Percentiles rank a stretch among this genome's conserved stretches.
phyloP scores from a whole-genome alignment of 1,140 invertebrate species.

The Drosophila subpulchrella region DNA sequence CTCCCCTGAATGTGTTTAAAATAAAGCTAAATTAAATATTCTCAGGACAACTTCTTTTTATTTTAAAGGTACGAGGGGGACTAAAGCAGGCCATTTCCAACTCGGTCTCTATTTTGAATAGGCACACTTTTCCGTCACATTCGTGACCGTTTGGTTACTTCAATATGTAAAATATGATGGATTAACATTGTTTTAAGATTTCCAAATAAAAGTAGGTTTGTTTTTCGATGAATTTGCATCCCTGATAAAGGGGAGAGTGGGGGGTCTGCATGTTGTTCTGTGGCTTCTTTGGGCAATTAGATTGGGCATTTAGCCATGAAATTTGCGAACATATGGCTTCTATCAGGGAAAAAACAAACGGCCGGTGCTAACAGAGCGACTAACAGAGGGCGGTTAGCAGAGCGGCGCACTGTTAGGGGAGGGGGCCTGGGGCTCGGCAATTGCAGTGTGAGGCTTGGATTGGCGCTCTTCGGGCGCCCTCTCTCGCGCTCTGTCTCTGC shows the following conservation, averaged over 20 bases:
- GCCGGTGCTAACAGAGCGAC: slow-evolving; percentile 15
- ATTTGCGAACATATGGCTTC: slow-evolving; percentile 60
- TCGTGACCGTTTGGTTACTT: too few species aligned
- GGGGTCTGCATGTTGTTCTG: slow-evolving; percentile 24
- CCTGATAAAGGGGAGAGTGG: background rate
- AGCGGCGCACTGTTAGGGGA: slow-evolving; percentile 24
- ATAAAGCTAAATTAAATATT: too few species aligned
- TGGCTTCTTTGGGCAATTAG: slow-evolving; percentile 57
- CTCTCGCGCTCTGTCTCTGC: slow-evolving; percentile 9
- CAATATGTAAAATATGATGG: background rate
- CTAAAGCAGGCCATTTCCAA: too few species aligned
- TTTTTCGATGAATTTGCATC: background rate
- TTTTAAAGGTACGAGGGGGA: too few species aligned
- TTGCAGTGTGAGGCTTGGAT: slow-evolving; percentile 55
- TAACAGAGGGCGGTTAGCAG: slow-evolving; percentile 33
- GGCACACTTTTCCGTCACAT: too few species aligned
- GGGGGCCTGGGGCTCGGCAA: slow-evolving; percentile 2
- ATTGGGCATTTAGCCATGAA: slow-evolving; percentile 61
- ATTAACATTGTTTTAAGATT: too few species aligned
- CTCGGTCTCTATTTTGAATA: too few species aligned
- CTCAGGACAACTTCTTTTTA: too few species aligned
- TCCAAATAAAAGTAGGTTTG: background rate
- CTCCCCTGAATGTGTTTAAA: too few species aligned
- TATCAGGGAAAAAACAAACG: background rate
- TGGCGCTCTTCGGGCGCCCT: slow-evolving; percentile 22